Conservation (phyloP, 37 sponge, comb jelly and placozoan genomes). For the Theonella swinhoei region DNA sequence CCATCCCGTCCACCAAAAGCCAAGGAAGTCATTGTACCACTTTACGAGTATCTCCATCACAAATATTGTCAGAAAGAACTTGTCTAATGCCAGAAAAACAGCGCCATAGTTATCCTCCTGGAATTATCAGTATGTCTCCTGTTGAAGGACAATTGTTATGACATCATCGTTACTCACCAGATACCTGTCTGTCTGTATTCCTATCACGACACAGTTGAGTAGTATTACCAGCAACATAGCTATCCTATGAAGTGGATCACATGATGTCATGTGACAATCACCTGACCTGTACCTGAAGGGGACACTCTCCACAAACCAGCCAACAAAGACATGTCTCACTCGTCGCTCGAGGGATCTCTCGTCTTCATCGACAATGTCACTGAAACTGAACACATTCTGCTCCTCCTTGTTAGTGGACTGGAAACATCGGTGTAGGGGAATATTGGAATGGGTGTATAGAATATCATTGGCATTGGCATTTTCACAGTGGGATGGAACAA, state of each 20-base stretch:
- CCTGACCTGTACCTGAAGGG: too few species aligned
- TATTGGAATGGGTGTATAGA: background rate
- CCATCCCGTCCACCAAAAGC: slow-evolving; percentile 86
- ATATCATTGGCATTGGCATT: too few species aligned
- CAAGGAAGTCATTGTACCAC: slow-evolving; percentile 84
- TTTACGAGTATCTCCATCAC: slow-evolving; percentile 86
- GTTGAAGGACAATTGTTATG: background rate
- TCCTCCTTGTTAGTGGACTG: background rate
- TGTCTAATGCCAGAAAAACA: slow-evolving; percentile 65
- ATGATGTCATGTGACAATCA: too few species aligned
- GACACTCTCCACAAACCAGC: slow-evolving; percentile 49
- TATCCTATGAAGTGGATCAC: too few species aligned
- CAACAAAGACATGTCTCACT: slow-evolving; percentile 25
- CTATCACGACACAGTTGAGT: slow-evolving; percentile 61
- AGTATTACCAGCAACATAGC: slow-evolving; percentile 56
- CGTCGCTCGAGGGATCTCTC: slow-evolving; percentile 18
- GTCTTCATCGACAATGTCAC: slow-evolving; percentile 62
- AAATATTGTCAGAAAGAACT: slow-evolving; percentile 75
- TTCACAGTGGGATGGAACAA: too few species aligned
- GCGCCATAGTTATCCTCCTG: slow-evolving; percentile 53
- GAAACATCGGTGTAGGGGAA: background rate
- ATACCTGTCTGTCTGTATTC: slow-evolving; percentile 62
- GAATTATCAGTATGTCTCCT: background rate
- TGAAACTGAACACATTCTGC: slow-evolving; percentile 12
- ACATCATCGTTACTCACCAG: slow-evolving; percentile 62